Evolutionary conservation across 2,888 invertebrate genomes (phyloP).

Genomic region (Biston betularia): DNA sequence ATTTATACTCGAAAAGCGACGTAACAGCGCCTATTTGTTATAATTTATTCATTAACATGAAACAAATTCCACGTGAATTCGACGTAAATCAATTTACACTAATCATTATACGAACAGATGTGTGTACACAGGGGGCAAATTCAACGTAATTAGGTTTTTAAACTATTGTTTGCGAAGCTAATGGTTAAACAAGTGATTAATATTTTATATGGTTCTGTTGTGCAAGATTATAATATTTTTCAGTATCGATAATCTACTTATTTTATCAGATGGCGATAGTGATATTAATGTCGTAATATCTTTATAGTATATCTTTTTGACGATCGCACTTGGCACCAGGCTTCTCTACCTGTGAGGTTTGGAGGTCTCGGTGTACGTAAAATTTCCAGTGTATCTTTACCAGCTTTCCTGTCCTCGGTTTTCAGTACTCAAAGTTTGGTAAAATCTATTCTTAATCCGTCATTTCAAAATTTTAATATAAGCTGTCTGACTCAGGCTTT

Average conservation of each 20-base stretch:
- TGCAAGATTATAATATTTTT: slow-evolving; percentile 7
- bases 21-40: slow-evolving; percentile 41
- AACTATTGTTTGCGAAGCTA: slow-evolving; percentile 26
- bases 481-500: too few species aligned
- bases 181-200: slow-evolving; percentile 27
- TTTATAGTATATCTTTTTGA: neutral
- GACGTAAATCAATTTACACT: slow-evolving; percentile 43
- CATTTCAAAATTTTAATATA: too few species aligned
- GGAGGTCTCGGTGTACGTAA: too few species aligned
- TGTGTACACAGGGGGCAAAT: slow-evolving; percentile 28
- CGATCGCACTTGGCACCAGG: too few species aligned
- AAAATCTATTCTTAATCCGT: too few species aligned
- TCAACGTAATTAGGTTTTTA: slow-evolving; percentile 25
- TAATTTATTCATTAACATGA: slow-evolving; percentile 47
- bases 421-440: too few species aligned
- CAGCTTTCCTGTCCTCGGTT: too few species aligned
- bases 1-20: slow-evolving; percentile 52
- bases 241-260: neutral
- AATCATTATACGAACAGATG: slow-evolving; percentile 43
- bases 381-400: too few species aligned
- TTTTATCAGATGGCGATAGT: neutral
- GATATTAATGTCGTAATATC: neutral
- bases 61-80: slow-evolving; percentile 43
- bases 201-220: slow-evolving; percentile 15
- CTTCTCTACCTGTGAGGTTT: too few species aligned